phyloP scores from a whole-genome alignment of 37 sponge, comb jelly and placozoan species.

The Oscarella lobularis region DNA sequence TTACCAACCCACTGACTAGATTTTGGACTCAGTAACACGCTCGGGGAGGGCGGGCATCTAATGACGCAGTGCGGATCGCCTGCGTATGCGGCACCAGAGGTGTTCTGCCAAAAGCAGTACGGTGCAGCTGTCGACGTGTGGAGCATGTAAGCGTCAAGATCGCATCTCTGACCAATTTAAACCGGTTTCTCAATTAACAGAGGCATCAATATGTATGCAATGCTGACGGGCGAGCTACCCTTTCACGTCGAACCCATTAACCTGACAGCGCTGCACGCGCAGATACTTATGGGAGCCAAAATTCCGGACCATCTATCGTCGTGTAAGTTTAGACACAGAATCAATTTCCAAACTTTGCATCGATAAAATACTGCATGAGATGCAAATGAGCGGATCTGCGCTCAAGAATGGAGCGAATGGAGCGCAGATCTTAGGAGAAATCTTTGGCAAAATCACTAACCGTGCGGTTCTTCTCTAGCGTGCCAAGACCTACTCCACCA shows the following conservation, averaged over 20 bases:
- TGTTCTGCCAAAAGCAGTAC: conserved; percentile 80
- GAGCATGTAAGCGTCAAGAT: conserved; percentile 76
- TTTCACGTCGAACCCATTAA: conserved; percentile 90
- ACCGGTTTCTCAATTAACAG: not conserved
- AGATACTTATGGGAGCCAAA: conserved; percentile 89
- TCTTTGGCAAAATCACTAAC: not conserved
- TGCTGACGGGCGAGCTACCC: conserved; percentile 93
- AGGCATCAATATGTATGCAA: conserved; percentile 98
- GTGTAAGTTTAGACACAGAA: conserved; percentile 18
- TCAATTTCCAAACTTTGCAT: not conserved
- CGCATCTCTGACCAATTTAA: not conserved
- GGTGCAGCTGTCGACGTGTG: conserved; percentile 94
- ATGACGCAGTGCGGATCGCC: conserved; percentile 96
- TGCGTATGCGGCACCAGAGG: conserved; percentile 98
- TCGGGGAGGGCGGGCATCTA: conserved; percentile 27
- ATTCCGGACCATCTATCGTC: conserved; percentile 67
- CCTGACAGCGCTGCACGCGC: conserved; percentile 89
- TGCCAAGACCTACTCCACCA: conserved; percentile 62
- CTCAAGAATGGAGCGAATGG: no score
- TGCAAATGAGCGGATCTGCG: no score
- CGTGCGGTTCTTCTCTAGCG: conserved; percentile 6
- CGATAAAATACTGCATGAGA: not conserved
- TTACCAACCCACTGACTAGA: conserved; percentile 23
- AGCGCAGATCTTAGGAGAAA: not conserved
- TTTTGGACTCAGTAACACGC: conserved; percentile 71